Base-by-base conservation (phyloP, 2,888 invertebrate genomes). In the Uropetala carovei region DNA sequence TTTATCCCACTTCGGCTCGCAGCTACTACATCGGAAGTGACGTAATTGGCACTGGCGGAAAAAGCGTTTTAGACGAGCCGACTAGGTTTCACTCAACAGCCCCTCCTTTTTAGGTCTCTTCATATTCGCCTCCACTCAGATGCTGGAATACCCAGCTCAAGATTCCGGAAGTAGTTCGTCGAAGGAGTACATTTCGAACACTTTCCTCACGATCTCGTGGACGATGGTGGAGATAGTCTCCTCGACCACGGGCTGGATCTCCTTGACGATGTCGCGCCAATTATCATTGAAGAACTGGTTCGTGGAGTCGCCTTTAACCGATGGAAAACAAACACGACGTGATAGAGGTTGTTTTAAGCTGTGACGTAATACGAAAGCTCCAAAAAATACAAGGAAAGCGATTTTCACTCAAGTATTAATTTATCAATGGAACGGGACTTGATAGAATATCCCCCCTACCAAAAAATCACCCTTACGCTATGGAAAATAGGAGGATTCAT, bases 231-330 rank as follows among this genome's bases (percentile, higher is more conserved):
- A 92, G 57, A 92, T 92, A 14, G 92, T 92, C 22, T 92, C 92
- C 75, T 92, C 92, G 82, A 92, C 92, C 9, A 92, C 92, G 22
- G 92, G 92, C 92, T 92, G 92, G 75, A 92, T 91, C 68, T 92
- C 92, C 59, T 92, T 92, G 60, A 92, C 85, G 58, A 92, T 92
- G 56, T 92, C 92, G 18, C 85, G 57, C 92, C 92, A 92, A 83
- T 92, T 92, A 64, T 92, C 92, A 68, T 92, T 92, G 75, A 92
- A 85, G 92, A 92, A 92, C 56, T 91, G 91, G 92, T 92, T 92
- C n/a, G 92, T 92, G 58, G 92, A 83, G 83, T 92, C 92, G 16
- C 85, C 92, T 92, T 60, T 60, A n/a, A 60, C 60, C 43, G 43
- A 3, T 43, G 43, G 57, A 92, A 92, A 86, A 16, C 3, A 84